Evolutionary conservation across 2,888 invertebrate genomes (phyloP).

Genomic region (Sesia bembeciformis): DNA sequence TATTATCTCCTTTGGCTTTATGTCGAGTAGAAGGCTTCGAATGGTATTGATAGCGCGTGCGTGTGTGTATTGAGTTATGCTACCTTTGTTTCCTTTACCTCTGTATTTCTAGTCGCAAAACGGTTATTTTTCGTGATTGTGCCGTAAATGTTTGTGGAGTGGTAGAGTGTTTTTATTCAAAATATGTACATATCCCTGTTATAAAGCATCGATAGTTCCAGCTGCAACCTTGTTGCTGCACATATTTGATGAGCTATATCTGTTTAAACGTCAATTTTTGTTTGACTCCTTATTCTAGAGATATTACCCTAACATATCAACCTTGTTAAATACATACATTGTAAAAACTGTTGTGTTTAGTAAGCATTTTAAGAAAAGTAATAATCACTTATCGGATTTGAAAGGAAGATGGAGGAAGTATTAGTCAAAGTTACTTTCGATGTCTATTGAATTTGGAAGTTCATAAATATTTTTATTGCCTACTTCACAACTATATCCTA

Average conservation of each 20-base stretch:
- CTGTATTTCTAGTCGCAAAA: background rate
- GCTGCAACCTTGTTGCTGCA: no score
- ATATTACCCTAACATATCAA: no score
- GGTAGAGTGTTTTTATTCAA: no score
- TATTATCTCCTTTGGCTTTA: conserved; percentile 28
- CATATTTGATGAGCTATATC: no score
- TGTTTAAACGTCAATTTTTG: no score
- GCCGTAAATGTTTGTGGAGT: no score
- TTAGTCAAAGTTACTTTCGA: background rate
- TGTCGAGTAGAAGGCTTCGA: conserved; percentile 23
- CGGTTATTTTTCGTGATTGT: background rate
- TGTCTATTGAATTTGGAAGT: background rate
- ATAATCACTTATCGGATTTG: background rate
- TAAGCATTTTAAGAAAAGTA: background rate
- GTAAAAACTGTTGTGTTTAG: no score
- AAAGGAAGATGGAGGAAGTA: background rate
- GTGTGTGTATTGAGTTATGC: conserved; percentile 2
- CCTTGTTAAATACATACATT: no score
- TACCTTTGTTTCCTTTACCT: background rate
- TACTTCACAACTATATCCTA: conserved; percentile 5
- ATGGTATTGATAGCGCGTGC: conserved; percentile 30
- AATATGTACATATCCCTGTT: no score
- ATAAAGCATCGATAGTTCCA: no score
- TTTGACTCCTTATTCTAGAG: no score
- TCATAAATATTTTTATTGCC: background rate